A percentile compares a stretch with the other conserved stretches of the same genome.
phyloP scores from a whole-genome alignment of 2,113 vertebrate genomes.

The Eubucco bourcierii region DNA sequence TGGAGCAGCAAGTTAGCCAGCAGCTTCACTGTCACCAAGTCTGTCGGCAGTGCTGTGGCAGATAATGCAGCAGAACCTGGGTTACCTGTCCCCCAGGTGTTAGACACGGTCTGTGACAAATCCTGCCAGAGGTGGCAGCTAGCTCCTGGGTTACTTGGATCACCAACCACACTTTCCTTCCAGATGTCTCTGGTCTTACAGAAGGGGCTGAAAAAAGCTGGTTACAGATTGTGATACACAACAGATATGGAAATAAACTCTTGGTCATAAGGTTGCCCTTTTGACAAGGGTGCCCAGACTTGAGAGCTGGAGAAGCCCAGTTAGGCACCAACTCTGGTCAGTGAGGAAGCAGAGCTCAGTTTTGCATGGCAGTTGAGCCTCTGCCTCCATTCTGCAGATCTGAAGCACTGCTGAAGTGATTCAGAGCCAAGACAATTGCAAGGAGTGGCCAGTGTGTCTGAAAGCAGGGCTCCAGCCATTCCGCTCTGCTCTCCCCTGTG shows the following conservation, averaged over 20 bases:
- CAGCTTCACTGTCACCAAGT: neutral
- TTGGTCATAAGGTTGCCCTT: neutral
- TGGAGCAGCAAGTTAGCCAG: neutral
- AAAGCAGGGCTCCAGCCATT: neutral
- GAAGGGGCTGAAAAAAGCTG: neutral
- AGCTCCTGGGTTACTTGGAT: neutral
- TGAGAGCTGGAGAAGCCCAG: neutral
- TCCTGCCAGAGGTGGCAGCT: fast-evolving
- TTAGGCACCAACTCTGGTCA: neutral
- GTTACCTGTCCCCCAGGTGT: neutral
- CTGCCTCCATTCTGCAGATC: fast-evolving
- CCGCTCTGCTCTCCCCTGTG: fast-evolving
- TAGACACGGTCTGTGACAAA: neutral
- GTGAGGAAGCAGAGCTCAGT: neutral
- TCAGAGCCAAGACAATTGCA: neutral
- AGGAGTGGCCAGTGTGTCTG: fast-evolving
- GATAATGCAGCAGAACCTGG: neutral
- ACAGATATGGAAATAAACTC: neutral
- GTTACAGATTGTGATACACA: neutral
- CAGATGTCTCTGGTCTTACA: neutral
- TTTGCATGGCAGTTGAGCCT: neutral
- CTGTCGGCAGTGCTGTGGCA: neutral
- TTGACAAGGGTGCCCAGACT: neutral
- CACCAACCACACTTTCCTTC: neutral
- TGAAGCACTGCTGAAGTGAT: neutral